phyloP scores from a whole-genome alignment of 1,140 invertebrate species.

The Ruditapes philippinarum region DNA sequence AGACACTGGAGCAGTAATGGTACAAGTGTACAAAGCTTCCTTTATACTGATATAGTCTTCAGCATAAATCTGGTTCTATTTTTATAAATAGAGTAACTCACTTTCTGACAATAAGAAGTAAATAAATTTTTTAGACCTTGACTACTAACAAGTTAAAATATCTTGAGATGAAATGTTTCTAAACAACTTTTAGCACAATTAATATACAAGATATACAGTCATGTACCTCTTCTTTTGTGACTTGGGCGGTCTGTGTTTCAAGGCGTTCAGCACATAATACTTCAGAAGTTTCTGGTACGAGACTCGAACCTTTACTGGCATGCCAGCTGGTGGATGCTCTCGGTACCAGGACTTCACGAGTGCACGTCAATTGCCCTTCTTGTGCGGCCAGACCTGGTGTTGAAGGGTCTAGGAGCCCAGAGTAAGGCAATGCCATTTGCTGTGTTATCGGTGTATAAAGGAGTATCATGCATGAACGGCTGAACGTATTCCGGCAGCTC shows the following conservation, averaged over 20 bases:
- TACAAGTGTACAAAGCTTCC: no score
- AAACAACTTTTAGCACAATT: no score
- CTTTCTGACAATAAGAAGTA: no score
- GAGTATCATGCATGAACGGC: conserved; percentile 97
- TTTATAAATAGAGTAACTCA: no score
- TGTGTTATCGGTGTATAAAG: conserved; percentile 99
- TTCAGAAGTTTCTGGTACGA: conserved; percentile 99
- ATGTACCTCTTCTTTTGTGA: conserved; percentile 99
- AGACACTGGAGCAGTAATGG: no score
- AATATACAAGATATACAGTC: no score
- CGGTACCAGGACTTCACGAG: conserved; percentile 97
- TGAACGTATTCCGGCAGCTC: conserved; percentile 95
- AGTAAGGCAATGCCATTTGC: conserved; percentile 99
- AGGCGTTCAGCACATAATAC: conserved; percentile 98
- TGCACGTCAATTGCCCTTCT: conserved; percentile 97
- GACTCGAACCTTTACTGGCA: conserved; percentile 99
- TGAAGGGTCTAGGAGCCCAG: conserved; percentile 99
- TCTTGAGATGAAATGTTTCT: no score
- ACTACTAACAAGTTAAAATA: no score
- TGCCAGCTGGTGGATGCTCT: conserved; percentile 99
- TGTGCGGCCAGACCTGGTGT: conserved; percentile 94
- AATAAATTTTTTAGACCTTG: no score
- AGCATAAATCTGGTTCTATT: no score
- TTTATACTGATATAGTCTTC: no score
- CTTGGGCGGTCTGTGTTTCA: conserved; percentile 99